Evolutionary conservation across 2,113 vertebrate species (phyloP).

Genomic region (Coptodon rendalli): DNA sequence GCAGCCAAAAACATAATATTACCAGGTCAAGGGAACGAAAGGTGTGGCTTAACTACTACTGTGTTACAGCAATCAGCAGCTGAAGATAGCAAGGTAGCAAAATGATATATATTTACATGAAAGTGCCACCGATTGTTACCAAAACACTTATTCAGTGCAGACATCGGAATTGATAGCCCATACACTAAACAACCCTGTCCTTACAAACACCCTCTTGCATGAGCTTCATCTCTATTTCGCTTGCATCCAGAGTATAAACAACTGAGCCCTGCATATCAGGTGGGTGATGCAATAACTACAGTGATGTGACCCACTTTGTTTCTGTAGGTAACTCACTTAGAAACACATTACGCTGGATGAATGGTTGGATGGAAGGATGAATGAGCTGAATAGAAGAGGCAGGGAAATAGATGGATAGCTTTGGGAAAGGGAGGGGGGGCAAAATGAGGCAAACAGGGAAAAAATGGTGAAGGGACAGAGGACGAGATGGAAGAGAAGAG

Average conservation of each 20-base stretch:
- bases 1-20: not conserved
- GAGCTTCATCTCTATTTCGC: not conserved
- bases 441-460: not conserved
- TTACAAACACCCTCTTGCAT: not conserved
- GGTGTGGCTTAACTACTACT: not conserved
- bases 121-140: not conserved
- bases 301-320: conserved; percentile 54
- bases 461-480: not conserved
- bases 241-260: conserved; percentile 27
- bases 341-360: conserved; percentile 43
- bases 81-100: not conserved
- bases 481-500: not conserved
- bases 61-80: not conserved
- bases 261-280: not conserved
- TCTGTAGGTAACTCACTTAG: conserved; percentile 47
- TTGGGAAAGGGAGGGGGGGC: not conserved
- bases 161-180: not conserved
- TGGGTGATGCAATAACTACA: conserved; percentile 34
- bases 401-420: not conserved
- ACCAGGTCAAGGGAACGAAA: not conserved
- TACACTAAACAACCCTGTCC: not conserved
- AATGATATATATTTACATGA: not conserved
- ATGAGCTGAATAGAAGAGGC: not conserved
- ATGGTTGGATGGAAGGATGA: conserved; percentile 29
- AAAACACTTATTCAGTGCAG: not conserved